Conservation (phyloP, 2,113 vertebrate species). For the Holacanthus passer region DNA sequence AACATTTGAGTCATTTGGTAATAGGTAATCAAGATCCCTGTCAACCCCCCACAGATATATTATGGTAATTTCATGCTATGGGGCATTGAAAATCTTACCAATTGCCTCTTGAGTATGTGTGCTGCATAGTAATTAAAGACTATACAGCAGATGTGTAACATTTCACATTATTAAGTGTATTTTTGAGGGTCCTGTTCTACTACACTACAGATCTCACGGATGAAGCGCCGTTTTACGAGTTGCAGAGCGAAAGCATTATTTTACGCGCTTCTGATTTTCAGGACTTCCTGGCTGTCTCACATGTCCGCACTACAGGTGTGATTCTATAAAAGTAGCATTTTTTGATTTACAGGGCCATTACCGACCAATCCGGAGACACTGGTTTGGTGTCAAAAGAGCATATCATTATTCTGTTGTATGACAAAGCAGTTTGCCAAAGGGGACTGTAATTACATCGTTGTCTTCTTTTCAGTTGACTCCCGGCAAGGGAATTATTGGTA, state of each 20-base stretch:
- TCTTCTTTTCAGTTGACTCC: constrained; percentile 80
- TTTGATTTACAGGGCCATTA: constrained; percentile 80
- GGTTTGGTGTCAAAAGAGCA: constrained; percentile 77
- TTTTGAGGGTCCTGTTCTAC: constrained; percentile 1
- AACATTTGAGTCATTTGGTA: constrained; percentile 39
- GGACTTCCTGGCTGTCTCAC: constrained; percentile 4
- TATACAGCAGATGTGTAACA: constrained; percentile 29
- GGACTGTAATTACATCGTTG: constrained; percentile 80
- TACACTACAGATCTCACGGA: constrained; percentile 24
- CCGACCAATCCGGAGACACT: constrained; percentile 60
- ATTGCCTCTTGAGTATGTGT: constrained; percentile 40
- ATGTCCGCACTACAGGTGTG: constrained; percentile 58
- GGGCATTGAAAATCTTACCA: constrained; percentile 40
- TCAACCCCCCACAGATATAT: constrained; percentile 34
- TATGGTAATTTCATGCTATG: constrained; percentile 45
- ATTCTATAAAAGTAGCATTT: constrained; percentile 56
- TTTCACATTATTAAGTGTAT: constrained; percentile 26
- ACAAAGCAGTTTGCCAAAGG: constrained; percentile 80
- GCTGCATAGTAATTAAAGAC: constrained; percentile 36
- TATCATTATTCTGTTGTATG: constrained; percentile 80
- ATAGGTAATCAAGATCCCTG: constrained; percentile 39
- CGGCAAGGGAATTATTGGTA: constrained; percentile 81
- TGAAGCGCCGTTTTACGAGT: constrained; percentile 7
- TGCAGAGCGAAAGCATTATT: constrained; percentile 9
- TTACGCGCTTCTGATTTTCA: constrained; percentile 15